These are phyloP conservation scores for Muscicapa comitata DNA, from an alignment of 2,797 vertebrate species.

Conservation along the genomic window DNA sequence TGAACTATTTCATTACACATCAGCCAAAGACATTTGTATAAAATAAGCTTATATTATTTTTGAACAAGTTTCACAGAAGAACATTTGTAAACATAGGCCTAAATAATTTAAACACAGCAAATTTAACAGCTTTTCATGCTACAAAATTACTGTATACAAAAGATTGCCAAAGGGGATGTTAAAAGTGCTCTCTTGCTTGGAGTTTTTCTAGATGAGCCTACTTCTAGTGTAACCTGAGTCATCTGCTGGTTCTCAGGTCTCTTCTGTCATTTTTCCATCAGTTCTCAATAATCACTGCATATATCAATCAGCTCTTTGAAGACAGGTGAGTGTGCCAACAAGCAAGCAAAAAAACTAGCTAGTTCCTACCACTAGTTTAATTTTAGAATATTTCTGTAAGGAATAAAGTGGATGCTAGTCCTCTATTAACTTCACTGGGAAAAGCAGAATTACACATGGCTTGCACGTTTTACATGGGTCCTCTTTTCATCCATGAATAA, in stretches of 20 bases:
- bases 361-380: background rate
- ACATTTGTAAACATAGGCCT: conserved; percentile 69
- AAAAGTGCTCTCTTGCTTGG: conserved; percentile 68
- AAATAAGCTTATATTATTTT: conserved; percentile 77
- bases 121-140: conserved; percentile 71
- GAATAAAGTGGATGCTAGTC: conserved; percentile 28
- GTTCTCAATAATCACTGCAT: background rate
- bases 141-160: conserved; percentile 74
- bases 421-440: background rate
- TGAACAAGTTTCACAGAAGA: conserved; percentile 73
- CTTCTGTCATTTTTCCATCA: background rate
- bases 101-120: conserved; percentile 74
- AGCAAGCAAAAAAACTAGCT: conserved; percentile 1
- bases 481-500: conserved; percentile 22
- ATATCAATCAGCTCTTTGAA: conserved; percentile 20
- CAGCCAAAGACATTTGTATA: conserved; percentile 51
- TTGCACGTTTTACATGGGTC: conserved; percentile 25
- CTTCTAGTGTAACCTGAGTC: conserved; percentile 18
- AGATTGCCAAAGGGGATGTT: conserved; percentile 58
- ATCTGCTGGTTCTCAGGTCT: background rate
- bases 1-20: background rate
- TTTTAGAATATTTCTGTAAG: conserved; percentile 11
- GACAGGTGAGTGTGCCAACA: background rate
- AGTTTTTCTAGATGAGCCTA: conserved; percentile 44
- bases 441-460: conserved; percentile 31